Evolutionary conservation across 2,797 vertebrate species (phyloP), one percentile per base, ranked within the genome.

Genomic region (Paramormyrops hopkinsi): DNA sequence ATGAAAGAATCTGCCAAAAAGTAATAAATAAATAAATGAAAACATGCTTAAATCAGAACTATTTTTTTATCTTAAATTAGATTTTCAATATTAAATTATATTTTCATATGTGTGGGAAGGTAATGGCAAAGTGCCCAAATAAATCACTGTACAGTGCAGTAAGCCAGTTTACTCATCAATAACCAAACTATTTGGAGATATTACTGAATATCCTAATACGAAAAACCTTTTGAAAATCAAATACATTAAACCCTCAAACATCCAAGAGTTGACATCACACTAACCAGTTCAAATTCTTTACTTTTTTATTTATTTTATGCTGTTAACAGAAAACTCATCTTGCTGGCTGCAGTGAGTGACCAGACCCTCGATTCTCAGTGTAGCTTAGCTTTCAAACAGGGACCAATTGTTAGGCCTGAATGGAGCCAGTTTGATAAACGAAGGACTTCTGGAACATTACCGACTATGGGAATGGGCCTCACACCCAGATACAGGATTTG

Each of bases 371-470:
- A 51, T 65, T 84, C 54, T 51, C 56, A 25, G 12, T 9, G 22
- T 25, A 48, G 89, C 65, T 62, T 50, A 83, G 44, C 87, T n/a
- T 65, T 88, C 25, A 84, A 76, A 89, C 89, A 89, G 46, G 76
- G 54, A 1, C 82, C 8, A 22, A 88, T 90, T 90, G 89, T 90
- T 54, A 84, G 54, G 53, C 22, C 86, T 25, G 41, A 88, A 62
- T 44, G 54, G n/a, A 65, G 73, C n/a, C 89, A 65, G 86, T 41
- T 19, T 37, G 76, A 59, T 88, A 33, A 50, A 56, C 3, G 69
- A 88, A 62, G n/a, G 76, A 48, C 51, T 56, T 59, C 41, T n/a
- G 37, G 59, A 88, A 56, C 76, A 53, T 88, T 73, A 79, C 53
- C 19, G 9, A 53, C 89, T 46, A 25, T 76, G 44, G 56, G 44